Evolutionary conservation across 2,888 invertebrate species (phyloP), one percentile per base, ranked within the genome.

Genomic region (Pantelozetes paolii): DNA sequence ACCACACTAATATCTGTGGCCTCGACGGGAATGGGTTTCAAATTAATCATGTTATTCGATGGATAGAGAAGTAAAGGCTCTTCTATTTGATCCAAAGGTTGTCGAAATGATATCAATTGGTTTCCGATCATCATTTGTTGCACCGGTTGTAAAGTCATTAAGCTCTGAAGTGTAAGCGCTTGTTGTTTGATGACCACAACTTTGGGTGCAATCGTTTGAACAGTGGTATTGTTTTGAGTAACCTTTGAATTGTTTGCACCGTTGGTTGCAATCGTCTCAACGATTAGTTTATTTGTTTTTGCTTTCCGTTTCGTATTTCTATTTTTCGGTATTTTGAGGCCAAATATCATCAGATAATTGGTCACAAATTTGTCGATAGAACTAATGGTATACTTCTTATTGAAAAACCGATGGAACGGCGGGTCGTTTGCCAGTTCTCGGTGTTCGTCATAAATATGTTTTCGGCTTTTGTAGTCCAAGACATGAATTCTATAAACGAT

Each of bases 291-390:
- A 3, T 45, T 15, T 45, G 45, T 11, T 45, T 45, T 45, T 15
- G 45, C 2, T 45, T 18, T 45, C 18, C 9, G 3, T 18, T 11
- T 45, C 18, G 6, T 45, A 3, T 11, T 45, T 45, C 45, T 9
- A 11, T 45, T 45, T 45, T 45, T 45, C 18, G 42, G 48, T 8
- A 36, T 15, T 40, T 45, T 42, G 2, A 28, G 40, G 3, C 42
- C 70, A 42, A 70, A 70, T 15, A 70, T 70, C 3, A 3, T 18
- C 42, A 70, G 42, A 70, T 70, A 70, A 26, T 42, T 30, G 8
- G 28, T 5, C 3, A 70, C 20, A 18, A 70, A 70, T n/a, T 36
- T 70, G n/a, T 70, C 70, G 3, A 70, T n/a, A 15, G 70, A 20
- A 28, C 28, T n/a, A 40, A 70, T 48, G 15, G 70, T 48, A n/a